phyloP scores from a whole-genome alignment of 2,888 invertebrate genomes.

The Cistogaster globosa region DNA sequence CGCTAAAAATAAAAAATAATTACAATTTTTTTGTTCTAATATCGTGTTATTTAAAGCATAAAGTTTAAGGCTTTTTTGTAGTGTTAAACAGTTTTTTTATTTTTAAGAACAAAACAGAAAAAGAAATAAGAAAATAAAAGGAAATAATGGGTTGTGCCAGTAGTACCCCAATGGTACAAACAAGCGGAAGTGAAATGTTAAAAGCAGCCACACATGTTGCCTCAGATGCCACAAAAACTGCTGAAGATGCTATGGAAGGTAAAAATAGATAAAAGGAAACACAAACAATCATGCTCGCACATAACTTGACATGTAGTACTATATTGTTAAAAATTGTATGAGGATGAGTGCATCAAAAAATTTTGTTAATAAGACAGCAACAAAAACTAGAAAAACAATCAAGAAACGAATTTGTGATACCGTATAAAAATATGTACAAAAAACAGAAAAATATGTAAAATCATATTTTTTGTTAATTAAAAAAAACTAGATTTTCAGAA shows the following conservation, averaged over 20 bases:
- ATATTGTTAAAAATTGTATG: background rate
- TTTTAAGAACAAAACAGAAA: constrained; percentile 16
- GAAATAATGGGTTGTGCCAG: constrained; percentile 79
- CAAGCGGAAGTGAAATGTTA: constrained; percentile 80
- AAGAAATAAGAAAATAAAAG: constrained; percentile 23
- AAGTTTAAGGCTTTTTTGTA: background rate
- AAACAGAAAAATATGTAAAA: too few relatives aligned
- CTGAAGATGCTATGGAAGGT: constrained; percentile 79
- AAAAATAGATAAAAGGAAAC: constrained; percentile 32
- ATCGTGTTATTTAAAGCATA: background rate
- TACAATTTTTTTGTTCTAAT: too few relatives aligned
- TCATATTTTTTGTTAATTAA: too few relatives aligned
- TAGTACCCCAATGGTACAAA: constrained; percentile 81
- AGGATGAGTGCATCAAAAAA: background rate
- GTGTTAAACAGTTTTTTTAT: background rate
- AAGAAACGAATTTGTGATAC: background rate
- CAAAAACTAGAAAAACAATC: background rate
- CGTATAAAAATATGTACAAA: too few relatives aligned
- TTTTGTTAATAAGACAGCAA: background rate
- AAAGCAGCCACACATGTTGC: constrained; percentile 80
- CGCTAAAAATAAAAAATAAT: too few relatives aligned
- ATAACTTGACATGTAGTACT: background rate
- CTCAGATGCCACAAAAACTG: constrained; percentile 77
- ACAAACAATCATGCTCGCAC: background rate
- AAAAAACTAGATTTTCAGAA: too few relatives aligned